Evolutionary conservation across 2,113 vertebrate genomes (phyloP), one percentile per base, ranked within the genome.

Genomic region (Melanerpes aurifrons): DNA sequence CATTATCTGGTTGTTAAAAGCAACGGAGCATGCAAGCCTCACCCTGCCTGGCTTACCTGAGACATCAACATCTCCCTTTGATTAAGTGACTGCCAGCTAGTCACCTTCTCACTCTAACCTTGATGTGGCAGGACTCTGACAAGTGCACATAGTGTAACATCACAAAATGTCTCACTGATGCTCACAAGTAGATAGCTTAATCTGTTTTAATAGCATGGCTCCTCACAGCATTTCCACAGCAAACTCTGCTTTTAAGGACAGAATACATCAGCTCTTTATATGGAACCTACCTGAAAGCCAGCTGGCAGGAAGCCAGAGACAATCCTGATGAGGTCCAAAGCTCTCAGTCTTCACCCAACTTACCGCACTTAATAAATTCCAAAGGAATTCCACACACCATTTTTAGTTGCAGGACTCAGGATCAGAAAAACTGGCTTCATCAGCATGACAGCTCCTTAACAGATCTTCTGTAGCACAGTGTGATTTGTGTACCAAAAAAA

Each of bases 1-100:
- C 92, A 97, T 96, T 96, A 94, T 81, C 92, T 88, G 95, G 90
- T 89, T 96, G 95, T 95, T 96, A 73, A 69, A 95, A 76, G 93
- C 68, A 67, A 82, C 43, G 0, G 92, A 89, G 91, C 92, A 43
- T 61, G 86, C 86, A 88, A 95, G 32, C 24, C 16, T 86, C 89
- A 69, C 85, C 73, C 89, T n/a, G 61, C 57, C 92, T 32, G 22
- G 59, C 64, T 50, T 90, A 94, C 87, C 95, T 82, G 96, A 82
- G 82, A 81, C 94, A 90, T 92, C 83, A 58, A 37, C 93, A 91
- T 70, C 40, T 77, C 85, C 4, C 2, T 73, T 22, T 96, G 96
- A 97, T 63, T 71, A 94, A 96, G 91, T 24, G 71, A 62, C 96
- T 94, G 91, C 86, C 87, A 89, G 75, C 61, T 47, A 88, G 71